Conservation (phyloP, 2,888 invertebrate species). For the Phaedon cochleariae region DNA sequence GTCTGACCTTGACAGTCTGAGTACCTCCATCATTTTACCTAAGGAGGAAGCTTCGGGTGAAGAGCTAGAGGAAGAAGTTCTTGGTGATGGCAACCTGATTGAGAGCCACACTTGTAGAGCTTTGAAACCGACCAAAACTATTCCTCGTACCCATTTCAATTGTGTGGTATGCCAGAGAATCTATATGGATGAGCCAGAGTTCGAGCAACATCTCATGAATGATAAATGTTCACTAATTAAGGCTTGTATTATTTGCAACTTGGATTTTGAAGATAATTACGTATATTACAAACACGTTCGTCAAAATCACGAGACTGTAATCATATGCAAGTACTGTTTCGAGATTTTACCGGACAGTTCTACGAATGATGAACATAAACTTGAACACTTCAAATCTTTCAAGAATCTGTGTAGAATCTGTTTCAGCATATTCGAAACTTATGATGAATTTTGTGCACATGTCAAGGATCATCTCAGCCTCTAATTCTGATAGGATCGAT, state of each 20-base stretch:
- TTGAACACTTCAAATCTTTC: slow-evolving; percentile 24
- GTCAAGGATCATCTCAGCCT: slow-evolving; percentile 19
- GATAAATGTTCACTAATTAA: slow-evolving; percentile 9
- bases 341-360: neutral
- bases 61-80: neutral
- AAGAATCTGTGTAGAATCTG: slow-evolving; percentile 28
- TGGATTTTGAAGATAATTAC: slow-evolving; percentile 13
- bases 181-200: slow-evolving; percentile 14
- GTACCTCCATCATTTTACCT: slow-evolving; percentile 2
- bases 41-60: neutral
- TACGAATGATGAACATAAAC: slow-evolving; percentile 15
- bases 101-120: neutral
- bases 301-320: slow-evolving; percentile 8
- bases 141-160: slow-evolving; percentile 22
- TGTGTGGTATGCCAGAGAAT: slow-evolving; percentile 23
- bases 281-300: slow-evolving; percentile 13
- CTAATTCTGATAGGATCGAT: neutral
- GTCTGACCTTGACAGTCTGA: slow-evolving; percentile 7
- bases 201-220: slow-evolving; percentile 6
- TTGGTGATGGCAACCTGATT: neutral
- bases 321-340: slow-evolving; percentile 28
- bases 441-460: slow-evolving; percentile 19
- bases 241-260: slow-evolving; percentile 10
- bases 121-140: slow-evolving; percentile 1
- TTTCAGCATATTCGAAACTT: slow-evolving; percentile 19